Conservation (phyloP, 2,113 vertebrate species). For the Rafetus swinhoei region DNA sequence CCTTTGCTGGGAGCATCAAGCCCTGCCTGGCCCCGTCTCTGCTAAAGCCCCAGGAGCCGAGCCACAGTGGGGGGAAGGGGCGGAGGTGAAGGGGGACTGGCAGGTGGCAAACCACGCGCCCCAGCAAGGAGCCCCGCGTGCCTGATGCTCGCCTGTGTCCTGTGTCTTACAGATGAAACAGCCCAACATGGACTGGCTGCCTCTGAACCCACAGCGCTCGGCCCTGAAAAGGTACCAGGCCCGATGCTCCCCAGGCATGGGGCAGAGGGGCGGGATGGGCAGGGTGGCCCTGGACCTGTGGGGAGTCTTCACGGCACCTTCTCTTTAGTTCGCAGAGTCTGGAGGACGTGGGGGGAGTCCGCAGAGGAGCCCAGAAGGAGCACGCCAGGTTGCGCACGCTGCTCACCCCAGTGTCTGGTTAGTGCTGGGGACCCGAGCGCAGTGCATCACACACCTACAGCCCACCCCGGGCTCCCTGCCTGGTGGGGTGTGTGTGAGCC, state of each 20-base stretch:
- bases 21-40: too few species aligned
- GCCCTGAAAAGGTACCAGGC: conserved; percentile 87
- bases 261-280: neutral
- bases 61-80: too few species aligned
- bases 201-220: conserved; percentile 82
- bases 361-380: conserved; percentile 85
- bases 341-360: conserved; percentile 85
- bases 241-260: rapidly evolving
- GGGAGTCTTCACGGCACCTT: rapidly evolving
- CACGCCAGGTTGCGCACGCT: conserved; percentile 79
- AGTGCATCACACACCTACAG: neutral
- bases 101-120: neutral
- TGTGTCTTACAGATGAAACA: conserved; percentile 85
- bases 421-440: conserved; percentile 62
- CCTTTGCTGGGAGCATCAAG: neutral
- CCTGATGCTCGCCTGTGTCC: neutral
- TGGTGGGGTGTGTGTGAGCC: neutral
- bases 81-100: too few species aligned
- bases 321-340: conserved; percentile 89
- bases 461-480: neutral
- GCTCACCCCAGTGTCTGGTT: conserved; percentile 86
- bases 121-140: neutral
- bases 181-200: conserved; percentile 88
- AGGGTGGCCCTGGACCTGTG: rapidly evolving
- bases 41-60: too few species aligned